These are phyloP conservation scores for Drosophila tanythrix DNA, from an alignment of 2,888 invertebrate genomes.

Conservation along the genomic window DNA sequence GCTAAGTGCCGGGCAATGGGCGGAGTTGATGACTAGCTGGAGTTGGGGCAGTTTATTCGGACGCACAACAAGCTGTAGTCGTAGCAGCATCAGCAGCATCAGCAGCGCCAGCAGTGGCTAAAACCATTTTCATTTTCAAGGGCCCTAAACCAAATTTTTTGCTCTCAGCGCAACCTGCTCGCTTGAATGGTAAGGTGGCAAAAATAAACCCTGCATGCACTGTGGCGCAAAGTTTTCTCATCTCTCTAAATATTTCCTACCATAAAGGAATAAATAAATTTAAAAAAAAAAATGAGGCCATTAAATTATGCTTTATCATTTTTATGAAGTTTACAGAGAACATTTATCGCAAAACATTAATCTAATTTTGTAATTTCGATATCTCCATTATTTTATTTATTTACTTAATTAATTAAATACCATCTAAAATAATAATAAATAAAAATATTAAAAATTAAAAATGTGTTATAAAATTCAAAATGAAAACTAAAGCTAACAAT, in stretches of 20 bases:
- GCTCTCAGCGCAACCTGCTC: constrained; percentile 62
- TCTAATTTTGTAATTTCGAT: not conserved
- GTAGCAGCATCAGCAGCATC: constrained; percentile 25
- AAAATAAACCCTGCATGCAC: constrained; percentile 61
- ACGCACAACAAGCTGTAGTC: constrained; percentile 47
- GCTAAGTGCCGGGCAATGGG: constrained; percentile 68
- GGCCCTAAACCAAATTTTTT: constrained; percentile 66
- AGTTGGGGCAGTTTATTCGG: constrained; percentile 17
- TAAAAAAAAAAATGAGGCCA: not conserved
- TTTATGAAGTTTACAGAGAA: not conserved
- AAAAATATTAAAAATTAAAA: not conserved
- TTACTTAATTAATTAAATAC: not conserved
- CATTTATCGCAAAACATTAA: not conserved
- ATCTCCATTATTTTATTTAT: not conserved
- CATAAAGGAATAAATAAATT: not conserved
- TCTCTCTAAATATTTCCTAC: not conserved
- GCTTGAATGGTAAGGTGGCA: constrained; percentile 41
- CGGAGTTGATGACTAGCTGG: constrained; percentile 27
- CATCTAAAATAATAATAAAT: not conserved
- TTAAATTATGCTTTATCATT: not conserved
- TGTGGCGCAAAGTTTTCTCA: constrained; percentile 24
- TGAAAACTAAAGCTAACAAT: not conserved
- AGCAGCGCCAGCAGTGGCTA: constrained; percentile 30
- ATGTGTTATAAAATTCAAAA: not conserved
- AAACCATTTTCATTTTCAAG: constrained; percentile 74